These are phyloP conservation scores for Mythimna vitellina DNA, from an alignment of 2,888 invertebrate genomes.

Conservation along the genomic window DNA sequence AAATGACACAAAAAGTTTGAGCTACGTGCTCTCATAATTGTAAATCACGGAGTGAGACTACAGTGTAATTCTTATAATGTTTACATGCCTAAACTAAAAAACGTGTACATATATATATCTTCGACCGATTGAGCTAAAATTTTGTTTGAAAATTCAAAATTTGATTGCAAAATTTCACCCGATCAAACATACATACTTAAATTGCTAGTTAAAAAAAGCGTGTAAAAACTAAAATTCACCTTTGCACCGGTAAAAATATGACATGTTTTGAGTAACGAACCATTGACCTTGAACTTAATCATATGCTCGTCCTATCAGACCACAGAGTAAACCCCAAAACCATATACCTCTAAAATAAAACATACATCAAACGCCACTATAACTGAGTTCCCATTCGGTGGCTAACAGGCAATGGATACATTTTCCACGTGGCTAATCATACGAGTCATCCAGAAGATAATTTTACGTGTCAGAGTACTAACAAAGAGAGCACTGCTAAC, in stretches of 20 bases:
- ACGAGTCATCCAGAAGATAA: conserved; percentile 81
- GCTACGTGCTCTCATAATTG: not conserved
- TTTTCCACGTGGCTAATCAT: conserved; percentile 81
- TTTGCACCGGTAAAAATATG: not conserved
- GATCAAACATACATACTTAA: no score
- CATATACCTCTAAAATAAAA: not conserved
- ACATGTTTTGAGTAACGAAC: not conserved
- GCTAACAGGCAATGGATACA: conserved; percentile 47
- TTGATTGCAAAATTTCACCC: no score
- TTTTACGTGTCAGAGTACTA: conserved; percentile 78
- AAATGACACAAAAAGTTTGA: not conserved
- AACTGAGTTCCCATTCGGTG: not conserved
- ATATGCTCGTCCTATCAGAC: not conserved
- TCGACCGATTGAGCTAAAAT: no score
- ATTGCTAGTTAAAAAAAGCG: no score
- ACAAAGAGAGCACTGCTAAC: conserved; percentile 74
- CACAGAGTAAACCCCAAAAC: not conserved
- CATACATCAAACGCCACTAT: not conserved
- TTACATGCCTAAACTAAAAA: no score
- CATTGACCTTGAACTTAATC: conserved; percentile 1
- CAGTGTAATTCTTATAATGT: no score
- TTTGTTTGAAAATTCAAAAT: no score
- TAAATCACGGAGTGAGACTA: not conserved
- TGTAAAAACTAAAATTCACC: not conserved
- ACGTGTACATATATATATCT: no score